These are phyloP conservation scores for Caenorhabditis doughertyi DNA, from an alignment of 2,888 invertebrate genomes.

Conservation along the genomic window DNA sequence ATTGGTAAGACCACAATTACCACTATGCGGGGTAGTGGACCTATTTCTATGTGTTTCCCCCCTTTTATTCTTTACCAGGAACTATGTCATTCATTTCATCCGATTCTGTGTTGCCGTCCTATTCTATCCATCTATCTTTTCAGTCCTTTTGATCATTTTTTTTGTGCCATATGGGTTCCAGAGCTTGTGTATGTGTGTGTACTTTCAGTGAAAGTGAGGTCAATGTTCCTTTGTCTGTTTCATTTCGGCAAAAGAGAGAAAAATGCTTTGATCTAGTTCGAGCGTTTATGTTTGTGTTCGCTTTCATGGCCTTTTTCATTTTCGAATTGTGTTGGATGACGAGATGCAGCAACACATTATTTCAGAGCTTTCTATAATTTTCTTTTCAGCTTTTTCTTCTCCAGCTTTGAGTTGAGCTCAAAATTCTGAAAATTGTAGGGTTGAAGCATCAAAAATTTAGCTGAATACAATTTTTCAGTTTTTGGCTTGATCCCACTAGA, in stretches of 20 bases:
- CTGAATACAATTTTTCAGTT: too few relatives aligned
- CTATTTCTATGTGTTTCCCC: constrained; percentile 43
- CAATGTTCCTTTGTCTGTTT: constrained; percentile 47
- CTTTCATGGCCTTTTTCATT: constrained; percentile 11
- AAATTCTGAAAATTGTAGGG: too few relatives aligned
- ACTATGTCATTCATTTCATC: constrained; percentile 51
- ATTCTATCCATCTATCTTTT: constrained; percentile 3
- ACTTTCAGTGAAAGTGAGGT: constrained; percentile 52
- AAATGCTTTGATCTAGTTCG: constrained; percentile 24
- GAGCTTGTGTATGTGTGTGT: constrained; percentile 15
- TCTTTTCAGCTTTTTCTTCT: too few relatives aligned
- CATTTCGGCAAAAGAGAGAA: not conserved
- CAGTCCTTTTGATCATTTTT: constrained; percentile 10
- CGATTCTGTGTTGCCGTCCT: constrained; percentile 8
- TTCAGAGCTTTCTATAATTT: not conserved
- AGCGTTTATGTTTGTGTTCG: constrained; percentile 30
- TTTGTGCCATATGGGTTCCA: constrained; percentile 35
- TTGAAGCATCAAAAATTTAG: too few relatives aligned
- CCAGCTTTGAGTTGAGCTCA: too few relatives aligned
- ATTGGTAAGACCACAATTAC: constrained; percentile 62
- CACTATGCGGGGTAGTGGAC: constrained; percentile 57
- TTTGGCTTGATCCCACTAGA: too few relatives aligned
- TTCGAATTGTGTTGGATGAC: too few relatives aligned
- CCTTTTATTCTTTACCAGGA: constrained; percentile 28
- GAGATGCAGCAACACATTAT: too few relatives aligned